phyloP scores from a whole-genome alignment of 2,113 vertebrate species.

The Myotis lucifugus region DNA sequence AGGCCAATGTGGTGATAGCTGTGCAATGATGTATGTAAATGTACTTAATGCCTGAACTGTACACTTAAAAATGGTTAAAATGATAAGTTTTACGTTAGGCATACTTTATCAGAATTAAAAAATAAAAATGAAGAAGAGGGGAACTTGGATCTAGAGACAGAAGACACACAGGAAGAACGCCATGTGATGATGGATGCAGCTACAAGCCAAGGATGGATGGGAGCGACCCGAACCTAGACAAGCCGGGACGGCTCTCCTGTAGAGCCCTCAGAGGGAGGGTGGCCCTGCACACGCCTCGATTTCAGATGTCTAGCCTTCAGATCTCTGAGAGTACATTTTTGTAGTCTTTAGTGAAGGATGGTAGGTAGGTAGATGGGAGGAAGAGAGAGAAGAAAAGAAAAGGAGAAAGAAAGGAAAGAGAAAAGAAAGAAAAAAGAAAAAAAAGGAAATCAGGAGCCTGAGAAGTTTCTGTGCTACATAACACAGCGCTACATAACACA shows the following conservation, averaged over 20 bases:
- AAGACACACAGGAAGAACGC: not conserved
- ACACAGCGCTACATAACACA: not conserved
- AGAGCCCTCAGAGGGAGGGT: not conserved
- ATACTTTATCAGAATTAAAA: slow-evolving; percentile 38
- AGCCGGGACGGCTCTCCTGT: not conserved
- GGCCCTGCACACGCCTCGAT: not conserved
- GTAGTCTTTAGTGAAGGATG: not conserved
- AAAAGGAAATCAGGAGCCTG: not conserved
- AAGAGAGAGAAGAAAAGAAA: not conserved
- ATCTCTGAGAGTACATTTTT: not conserved
- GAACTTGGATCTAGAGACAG: not conserved
- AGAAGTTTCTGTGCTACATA: not conserved
- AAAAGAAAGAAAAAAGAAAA: not conserved
- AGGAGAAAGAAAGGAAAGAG: not conserved
- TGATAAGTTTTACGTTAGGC: not conserved
- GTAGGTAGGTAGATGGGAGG: not conserved
- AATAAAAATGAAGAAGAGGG: not conserved
- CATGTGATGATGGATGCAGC: not conserved
- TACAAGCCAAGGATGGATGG: not conserved
- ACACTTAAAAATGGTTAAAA: not conserved
- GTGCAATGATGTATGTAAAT: not conserved
- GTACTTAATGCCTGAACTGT: not conserved
- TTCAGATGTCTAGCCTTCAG: not conserved
- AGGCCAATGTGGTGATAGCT: not conserved
- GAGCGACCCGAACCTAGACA: not conserved